Base-by-base conservation (phyloP, 1,140 invertebrate genomes). In the Drosophila dunni region DNA sequence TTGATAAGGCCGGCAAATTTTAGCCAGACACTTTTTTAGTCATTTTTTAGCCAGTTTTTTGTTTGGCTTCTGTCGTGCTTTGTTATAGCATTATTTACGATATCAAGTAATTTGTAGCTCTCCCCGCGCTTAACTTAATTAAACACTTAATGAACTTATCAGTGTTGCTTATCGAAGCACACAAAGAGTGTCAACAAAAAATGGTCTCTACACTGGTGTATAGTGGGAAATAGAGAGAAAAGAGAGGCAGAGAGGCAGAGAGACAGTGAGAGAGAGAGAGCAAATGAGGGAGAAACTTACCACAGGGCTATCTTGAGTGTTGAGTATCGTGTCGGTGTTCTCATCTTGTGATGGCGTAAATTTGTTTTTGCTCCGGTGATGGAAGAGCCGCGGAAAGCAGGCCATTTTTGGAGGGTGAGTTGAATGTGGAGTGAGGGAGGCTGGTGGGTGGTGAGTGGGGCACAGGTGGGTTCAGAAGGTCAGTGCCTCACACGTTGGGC, bases 311-410 rank as follows among this genome's bases (percentile, higher is more conserved):
- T 90, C 83, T 56, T 65, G 67, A 51, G 79, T 91, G 75, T 91
- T 90, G 61, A 91, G 75, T 75, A 91, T 78, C 42, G 90, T 90
- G 69, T 91, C 90, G 50, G 81, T 89, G 76, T 91, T 91, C 53
- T 78, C 83, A 67, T 91, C 90, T 61, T 80, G 48, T 9, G 75
- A 73, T 17, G 90, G 90, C n/a, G 80, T 91, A 36, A 91, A 91
- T 80, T 91, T 91, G 61, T 85, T 90, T 83, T 89, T 91, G 9
- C 57, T 80, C 11, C 81, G 82, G 53, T 84, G 72, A 62, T 80
- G 86, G 65, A 91, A 90, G 24, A 91, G 60, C 7, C 86, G 90
- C 53, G 86, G 90, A 86, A 91, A 90, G 67, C 90, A 91, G 60
- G 90, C 86, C 90, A 91, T 91, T 11, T 64, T 79, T 34, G 38